Percentiles rank a stretch among this genome's conserved stretches.
phyloP scores from a whole-genome alignment of 2,888 invertebrate genomes.

The Drosophila tanythrix region DNA sequence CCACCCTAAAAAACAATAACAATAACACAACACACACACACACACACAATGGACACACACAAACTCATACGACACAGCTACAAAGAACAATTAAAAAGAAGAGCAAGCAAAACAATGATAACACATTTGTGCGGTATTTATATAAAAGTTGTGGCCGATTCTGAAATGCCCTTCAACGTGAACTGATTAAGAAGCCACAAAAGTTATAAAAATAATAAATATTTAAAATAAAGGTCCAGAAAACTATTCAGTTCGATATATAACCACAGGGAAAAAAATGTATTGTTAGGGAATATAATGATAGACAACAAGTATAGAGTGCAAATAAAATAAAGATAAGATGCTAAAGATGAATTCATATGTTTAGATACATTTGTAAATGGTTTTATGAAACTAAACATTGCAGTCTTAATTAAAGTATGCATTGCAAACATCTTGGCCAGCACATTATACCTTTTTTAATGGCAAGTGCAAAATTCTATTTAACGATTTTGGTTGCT shows the following conservation, averaged over 20 bases:
- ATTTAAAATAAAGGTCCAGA: neutral
- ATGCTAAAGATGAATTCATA: neutral
- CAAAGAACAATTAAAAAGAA: constrained; percentile 68
- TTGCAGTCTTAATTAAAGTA: neutral
- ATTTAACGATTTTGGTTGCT: constrained; percentile 10
- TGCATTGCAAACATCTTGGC: constrained; percentile 7
- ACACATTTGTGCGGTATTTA: constrained; percentile 27
- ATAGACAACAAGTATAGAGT: neutral
- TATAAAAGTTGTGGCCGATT: constrained; percentile 4
- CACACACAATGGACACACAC: constrained; percentile 5
- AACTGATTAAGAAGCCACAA: neutral
- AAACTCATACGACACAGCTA: constrained; percentile 15
- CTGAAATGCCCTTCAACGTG: constrained; percentile 30
- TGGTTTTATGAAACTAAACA: neutral
- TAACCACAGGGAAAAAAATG: neutral
- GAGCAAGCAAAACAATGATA: constrained; percentile 47
- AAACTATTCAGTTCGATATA: neutral
- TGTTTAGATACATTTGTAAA: neutral
- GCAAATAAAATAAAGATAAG: neutral
- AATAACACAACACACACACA: constrained; percentile 36
- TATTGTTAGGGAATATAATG: neutral
- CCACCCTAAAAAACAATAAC: constrained; percentile 68
- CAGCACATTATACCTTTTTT: constrained; percentile 8
- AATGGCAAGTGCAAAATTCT: constrained; percentile 19
- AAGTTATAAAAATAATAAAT: neutral